A percentile compares a stretch with the other conserved stretches of the same genome.
phyloP scores from a whole-genome alignment of 2,888 invertebrate species.

The Cyaniris semiargus region DNA sequence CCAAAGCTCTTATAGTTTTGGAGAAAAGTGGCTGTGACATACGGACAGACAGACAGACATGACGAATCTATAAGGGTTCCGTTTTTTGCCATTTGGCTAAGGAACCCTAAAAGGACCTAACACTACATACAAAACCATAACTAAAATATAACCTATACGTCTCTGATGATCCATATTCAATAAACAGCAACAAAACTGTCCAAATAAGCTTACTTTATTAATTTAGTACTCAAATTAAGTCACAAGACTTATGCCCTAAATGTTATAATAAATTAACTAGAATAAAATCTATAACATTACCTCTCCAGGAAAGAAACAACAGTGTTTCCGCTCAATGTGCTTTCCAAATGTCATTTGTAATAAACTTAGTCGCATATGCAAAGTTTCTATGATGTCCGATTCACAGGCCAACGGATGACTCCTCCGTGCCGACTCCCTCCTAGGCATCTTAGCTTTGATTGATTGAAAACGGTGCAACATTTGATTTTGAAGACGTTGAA shows the following conservation, averaged over 20 bases:
- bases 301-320: slow-evolving; percentile 97
- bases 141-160: too few species aligned
- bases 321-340: slow-evolving; percentile 95
- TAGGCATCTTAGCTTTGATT: slow-evolving; percentile 95
- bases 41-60: too few species aligned
- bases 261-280: background rate
- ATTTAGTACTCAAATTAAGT: background rate
- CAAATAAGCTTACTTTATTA: background rate
- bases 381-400: slow-evolving; percentile 95
- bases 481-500: slow-evolving; percentile 91
- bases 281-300: slow-evolving; percentile 64
- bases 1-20: too few species aligned
- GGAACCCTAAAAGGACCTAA: too few species aligned
- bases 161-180: background rate
- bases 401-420: slow-evolving; percentile 95
- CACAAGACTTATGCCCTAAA: background rate
- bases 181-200: too few species aligned
- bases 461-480: slow-evolving; percentile 91
- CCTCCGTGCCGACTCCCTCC: slow-evolving; percentile 93
- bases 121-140: too few species aligned
- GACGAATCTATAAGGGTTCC: too few species aligned
- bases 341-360: slow-evolving; percentile 97
- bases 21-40: too few species aligned
- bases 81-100: too few species aligned
- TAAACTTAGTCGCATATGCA: slow-evolving; percentile 94